Evolutionary conservation across 2,888 invertebrate genomes (phyloP).

Genomic region (Lampropteryx suffumata): DNA sequence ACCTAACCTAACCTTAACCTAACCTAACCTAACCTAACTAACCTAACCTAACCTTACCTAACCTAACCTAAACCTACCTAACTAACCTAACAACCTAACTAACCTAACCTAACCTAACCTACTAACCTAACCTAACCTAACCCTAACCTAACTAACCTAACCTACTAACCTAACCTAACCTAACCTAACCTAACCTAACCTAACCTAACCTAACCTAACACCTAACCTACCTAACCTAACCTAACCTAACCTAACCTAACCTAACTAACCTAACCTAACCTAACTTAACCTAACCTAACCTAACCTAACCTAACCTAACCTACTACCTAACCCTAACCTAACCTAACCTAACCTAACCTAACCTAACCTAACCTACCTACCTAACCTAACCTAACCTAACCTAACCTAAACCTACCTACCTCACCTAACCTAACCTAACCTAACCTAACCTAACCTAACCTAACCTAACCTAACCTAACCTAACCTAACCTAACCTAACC

Average conservation of each 20-base stretch:
- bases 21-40: constrained; percentile 37
- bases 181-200: constrained; percentile 32
- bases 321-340: too few relatives aligned
- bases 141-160: too few relatives aligned
- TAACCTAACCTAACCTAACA: too few relatives aligned
- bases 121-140: too few relatives aligned
- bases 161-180: constrained; percentile 33
- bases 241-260: constrained; percentile 24
- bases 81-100: too few relatives aligned
- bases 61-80: constrained; percentile 31
- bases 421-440: constrained; percentile 29
- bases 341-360: too few relatives aligned
- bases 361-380: too few relatives aligned
- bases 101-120: too few relatives aligned
- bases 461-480: constrained; percentile 28
- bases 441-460: constrained; percentile 30
- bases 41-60: constrained; percentile 34
- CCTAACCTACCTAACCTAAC: constrained; percentile 28
- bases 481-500: constrained; percentile 29
- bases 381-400: too few relatives aligned
- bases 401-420: too few relatives aligned
- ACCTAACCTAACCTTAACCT: too few relatives aligned
- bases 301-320: constrained; percentile 30
- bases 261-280: constrained; percentile 26
- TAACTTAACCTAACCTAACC: constrained; percentile 29